phyloP scores from a whole-genome alignment of 2,888 invertebrate species.

The Thymelicus lineola region DNA sequence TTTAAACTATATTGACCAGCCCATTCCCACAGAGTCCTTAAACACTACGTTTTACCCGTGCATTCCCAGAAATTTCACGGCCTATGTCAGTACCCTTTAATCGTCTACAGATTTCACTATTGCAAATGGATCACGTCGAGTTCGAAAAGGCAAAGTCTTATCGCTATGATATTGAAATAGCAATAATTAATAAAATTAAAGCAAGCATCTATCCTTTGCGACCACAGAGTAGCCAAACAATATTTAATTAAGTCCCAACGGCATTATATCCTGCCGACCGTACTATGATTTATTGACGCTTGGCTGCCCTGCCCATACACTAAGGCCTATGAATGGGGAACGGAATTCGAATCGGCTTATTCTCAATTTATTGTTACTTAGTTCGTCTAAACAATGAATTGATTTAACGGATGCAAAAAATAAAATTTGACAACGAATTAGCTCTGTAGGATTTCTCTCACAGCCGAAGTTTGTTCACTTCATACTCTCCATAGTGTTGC shows the following conservation, averaged over 20 bases:
- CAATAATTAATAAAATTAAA: constrained; percentile 30
- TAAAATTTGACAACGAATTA: no score
- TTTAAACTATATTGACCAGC: no score
- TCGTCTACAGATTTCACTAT: no score
- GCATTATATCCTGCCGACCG: constrained; percentile 33
- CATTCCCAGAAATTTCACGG: no score
- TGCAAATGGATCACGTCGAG: no score
- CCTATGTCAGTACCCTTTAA: no score
- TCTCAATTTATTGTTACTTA: constrained; percentile 31
- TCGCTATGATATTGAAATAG: neutral
- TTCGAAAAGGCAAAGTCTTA: no score
- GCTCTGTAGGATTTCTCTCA: no score
- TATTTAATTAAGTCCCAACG: constrained; percentile 33
- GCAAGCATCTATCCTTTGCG: constrained; percentile 28
- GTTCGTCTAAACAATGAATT: constrained; percentile 17
- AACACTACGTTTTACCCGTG: no score
- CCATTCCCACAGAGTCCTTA: no score
- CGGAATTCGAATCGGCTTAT: constrained; percentile 29
- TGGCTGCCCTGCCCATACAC: constrained; percentile 22
- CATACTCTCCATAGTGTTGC: no score
- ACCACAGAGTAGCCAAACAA: constrained; percentile 27
- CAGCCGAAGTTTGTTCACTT: no score
- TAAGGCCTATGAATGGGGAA: constrained; percentile 29
- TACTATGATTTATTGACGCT: constrained; percentile 33
- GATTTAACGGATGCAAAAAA: neutral